A percentile compares a stretch with the other conserved stretches of the same genome.
Evolutionary conservation across 1,140 invertebrate genomes (phyloP).

Genomic region (Atta colombica): DNA sequence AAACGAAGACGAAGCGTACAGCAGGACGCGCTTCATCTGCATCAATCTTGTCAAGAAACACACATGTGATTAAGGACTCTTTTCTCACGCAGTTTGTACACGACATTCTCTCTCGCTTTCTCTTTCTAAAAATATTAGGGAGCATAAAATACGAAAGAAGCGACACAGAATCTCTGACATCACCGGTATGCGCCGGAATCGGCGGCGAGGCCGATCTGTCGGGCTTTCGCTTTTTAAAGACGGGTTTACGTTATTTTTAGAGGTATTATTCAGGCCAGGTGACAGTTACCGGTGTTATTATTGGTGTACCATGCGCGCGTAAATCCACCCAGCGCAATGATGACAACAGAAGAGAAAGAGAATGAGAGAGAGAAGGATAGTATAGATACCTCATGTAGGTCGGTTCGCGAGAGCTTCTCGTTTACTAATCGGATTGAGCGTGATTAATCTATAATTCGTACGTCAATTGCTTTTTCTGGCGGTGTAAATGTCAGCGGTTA

Average conservation of each 20-base stretch:
- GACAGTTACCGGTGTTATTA: conserved; percentile 74
- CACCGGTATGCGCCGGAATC: conserved; percentile 57
- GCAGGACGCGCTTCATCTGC: conserved; percentile 9
- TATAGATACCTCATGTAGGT: background rate
- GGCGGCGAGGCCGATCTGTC: background rate
- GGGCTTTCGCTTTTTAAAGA: conserved; percentile 62
- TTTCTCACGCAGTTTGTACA: background rate
- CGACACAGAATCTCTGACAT: conserved; percentile 57
- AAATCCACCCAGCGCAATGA: conserved; percentile 34
- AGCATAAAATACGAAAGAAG: conserved; percentile 18
- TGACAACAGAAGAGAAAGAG: conserved; percentile 9
- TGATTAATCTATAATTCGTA: conserved; percentile 45
- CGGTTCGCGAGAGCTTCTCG: background rate
- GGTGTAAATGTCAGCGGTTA: conserved; percentile 28
- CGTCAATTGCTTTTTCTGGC: conserved; percentile 3
- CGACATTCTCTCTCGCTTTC: background rate
- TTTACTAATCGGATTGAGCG: background rate
- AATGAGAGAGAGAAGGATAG: conserved; percentile 18
- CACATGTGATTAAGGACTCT: background rate
- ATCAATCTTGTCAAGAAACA: background rate
- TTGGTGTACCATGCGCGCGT: conserved; percentile 58
- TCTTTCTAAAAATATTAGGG: conserved; percentile 26
- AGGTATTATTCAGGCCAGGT: conserved; percentile 79
- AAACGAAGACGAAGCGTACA: background rate
- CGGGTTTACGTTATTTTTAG: conserved; percentile 78